Conservation (phyloP, 1,140 invertebrate species). For the Zaprionus gabonicus region DNA sequence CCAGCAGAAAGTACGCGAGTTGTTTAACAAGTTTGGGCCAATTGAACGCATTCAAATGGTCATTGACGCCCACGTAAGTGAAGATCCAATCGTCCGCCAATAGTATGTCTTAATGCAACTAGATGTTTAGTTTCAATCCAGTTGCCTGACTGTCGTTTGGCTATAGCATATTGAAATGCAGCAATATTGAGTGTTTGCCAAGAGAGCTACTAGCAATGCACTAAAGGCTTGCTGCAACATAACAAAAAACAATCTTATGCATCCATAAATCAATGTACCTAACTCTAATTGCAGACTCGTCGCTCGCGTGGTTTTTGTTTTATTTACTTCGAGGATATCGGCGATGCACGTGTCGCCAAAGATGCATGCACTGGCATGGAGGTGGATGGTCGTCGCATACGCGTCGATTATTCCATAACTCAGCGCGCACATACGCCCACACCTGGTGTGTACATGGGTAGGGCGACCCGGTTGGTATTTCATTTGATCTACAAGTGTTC, state of each 20-base stretch:
- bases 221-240: slow-evolving; percentile 78
- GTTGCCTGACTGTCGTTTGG: slow-evolving; percentile 30
- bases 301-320: slow-evolving; percentile 98
- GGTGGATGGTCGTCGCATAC: slow-evolving; percentile 95
- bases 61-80: slow-evolving; percentile 95
- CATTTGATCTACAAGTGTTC: neutral
- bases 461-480: slow-evolving; percentile 88
- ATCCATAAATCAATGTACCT: neutral
- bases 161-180: slow-evolving; percentile 50
- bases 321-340: slow-evolving; percentile 95
- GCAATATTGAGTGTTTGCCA: slow-evolving; percentile 67
- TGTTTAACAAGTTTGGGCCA: slow-evolving; percentile 96
- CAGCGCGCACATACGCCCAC: slow-evolving; percentile 98
- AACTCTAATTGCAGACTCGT: slow-evolving; percentile 88
- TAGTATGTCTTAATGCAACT: slow-evolving; percentile 6
- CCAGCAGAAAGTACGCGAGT: slow-evolving; percentile 96
- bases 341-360: slow-evolving; percentile 97
- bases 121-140: neutral
- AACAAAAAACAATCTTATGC: neutral
- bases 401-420: slow-evolving; percentile 99
- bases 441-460: slow-evolving; percentile 99
- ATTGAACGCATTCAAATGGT: slow-evolving; percentile 98
- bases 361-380: slow-evolving; percentile 97
- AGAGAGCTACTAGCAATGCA: slow-evolving; percentile 37
- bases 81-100: neutral